Conservation (phyloP, 2,113 vertebrate species). For the Taurulus bubalis region DNA sequence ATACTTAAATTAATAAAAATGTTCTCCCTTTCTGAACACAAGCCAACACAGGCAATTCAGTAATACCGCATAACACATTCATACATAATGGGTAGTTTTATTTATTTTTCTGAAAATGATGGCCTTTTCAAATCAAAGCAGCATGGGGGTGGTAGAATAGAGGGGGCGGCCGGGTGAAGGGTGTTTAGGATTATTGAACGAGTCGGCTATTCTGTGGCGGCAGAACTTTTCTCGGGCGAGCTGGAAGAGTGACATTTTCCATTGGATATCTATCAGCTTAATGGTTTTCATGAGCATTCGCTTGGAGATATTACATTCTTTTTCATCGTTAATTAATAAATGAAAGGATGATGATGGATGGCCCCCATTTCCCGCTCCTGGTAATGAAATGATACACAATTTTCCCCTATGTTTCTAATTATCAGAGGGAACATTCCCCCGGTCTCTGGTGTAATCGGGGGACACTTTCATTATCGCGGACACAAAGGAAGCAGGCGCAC, state of each 20-base stretch:
- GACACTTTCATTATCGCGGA: constrained; percentile 35
- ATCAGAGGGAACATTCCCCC: constrained; percentile 38
- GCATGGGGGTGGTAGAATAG: constrained; percentile 53
- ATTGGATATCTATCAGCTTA: constrained; percentile 72
- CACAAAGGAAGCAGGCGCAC: constrained; percentile 31
- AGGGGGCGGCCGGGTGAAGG: constrained; percentile 42
- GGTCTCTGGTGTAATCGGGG: constrained; percentile 30
- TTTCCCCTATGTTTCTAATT: constrained; percentile 53
- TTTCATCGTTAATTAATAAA: constrained; percentile 78
- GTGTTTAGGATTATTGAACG: constrained; percentile 59
- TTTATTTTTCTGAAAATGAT: constrained; percentile 68
- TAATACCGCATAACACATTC: constrained; percentile 49
- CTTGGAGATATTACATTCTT: constrained; percentile 57
- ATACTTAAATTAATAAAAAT: constrained; percentile 45
- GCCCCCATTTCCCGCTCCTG: constrained; percentile 34
- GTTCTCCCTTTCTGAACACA: constrained; percentile 24
- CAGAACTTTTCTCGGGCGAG: constrained; percentile 39
- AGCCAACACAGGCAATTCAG: constrained; percentile 39
- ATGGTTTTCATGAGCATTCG: constrained; percentile 68
- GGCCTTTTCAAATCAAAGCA: constrained; percentile 67
- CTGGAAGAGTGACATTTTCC: constrained; percentile 69
- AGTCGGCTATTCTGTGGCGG: background rate
- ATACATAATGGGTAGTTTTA: constrained; percentile 65
- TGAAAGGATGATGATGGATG: constrained; percentile 74
- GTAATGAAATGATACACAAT: constrained; percentile 65